A percentile compares a stretch with the other conserved stretches of the same genome.
Evolutionary conservation across 2,888 invertebrate genomes (phyloP).

Genomic region (Andrena trimmerana): DNA sequence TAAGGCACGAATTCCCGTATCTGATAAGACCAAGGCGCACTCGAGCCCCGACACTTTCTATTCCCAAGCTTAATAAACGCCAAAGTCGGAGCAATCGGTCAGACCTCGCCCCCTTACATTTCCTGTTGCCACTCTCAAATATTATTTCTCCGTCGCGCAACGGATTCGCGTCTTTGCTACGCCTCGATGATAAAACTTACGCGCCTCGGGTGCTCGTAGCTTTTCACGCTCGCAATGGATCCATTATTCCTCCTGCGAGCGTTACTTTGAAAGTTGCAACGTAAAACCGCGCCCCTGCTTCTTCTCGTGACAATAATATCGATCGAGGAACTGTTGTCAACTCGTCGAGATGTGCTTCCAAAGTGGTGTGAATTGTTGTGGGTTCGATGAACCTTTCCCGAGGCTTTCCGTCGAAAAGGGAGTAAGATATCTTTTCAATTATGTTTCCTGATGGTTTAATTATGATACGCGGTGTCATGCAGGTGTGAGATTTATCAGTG

Average conservation of each 20-base stretch:
- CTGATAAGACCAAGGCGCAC: conserved; percentile 53
- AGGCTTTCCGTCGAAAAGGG: no score
- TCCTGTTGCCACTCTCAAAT: neutral
- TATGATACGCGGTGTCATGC: no score
- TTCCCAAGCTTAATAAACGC: conserved; percentile 35
- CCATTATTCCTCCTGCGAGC: conserved; percentile 3
- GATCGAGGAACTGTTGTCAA: neutral
- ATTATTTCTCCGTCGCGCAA: neutral
- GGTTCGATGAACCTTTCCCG: no score
- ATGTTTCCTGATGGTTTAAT: no score
- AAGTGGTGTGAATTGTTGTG: no score
- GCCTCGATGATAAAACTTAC: conserved; percentile 25
- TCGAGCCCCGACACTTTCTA: conserved; percentile 21
- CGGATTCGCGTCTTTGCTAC: conserved; percentile 30
- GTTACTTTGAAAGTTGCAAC: neutral
- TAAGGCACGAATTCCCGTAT: conserved; percentile 68
- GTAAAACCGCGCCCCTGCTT: neutral
- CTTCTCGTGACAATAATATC: conserved; percentile 6
- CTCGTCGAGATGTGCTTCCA: no score
- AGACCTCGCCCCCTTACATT: neutral
- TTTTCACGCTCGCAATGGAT: conserved; percentile 9
- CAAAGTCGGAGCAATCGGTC: neutral
- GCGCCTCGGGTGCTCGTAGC: conserved; percentile 23
- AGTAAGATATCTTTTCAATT: no score
- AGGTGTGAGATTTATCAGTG: no score